A percentile compares a stretch with the other conserved stretches of the same genome.
These are phyloP conservation scores for Mus spretus DNA, from an alignment of 2,797 vertebrate genomes.

Conservation along the genomic window DNA sequence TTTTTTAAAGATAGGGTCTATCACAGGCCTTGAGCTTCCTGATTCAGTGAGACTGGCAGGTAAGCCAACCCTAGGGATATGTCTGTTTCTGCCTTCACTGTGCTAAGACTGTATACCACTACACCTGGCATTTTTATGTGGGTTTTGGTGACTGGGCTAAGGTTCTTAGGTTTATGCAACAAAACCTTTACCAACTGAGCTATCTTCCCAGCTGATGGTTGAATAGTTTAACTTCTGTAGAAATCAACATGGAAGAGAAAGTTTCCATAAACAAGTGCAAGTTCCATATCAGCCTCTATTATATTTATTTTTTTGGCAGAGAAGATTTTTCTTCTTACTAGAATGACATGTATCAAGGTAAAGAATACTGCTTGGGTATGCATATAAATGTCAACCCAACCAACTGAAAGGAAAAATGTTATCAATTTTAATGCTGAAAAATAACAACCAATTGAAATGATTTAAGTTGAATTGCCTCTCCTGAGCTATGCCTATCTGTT, in stretches of 20 bases:
- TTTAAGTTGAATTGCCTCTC: background rate
- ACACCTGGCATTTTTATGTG: background rate
- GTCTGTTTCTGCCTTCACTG: background rate
- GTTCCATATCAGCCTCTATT: background rate
- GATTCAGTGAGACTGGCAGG: background rate
- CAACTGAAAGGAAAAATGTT: background rate
- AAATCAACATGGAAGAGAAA: slow-evolving; percentile 21
- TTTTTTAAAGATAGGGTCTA: background rate
- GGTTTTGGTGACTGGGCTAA: background rate
- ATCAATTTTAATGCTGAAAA: slow-evolving; percentile 40
- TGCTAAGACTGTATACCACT: background rate
- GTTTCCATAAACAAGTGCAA: background rate
- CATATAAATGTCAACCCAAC: background rate
- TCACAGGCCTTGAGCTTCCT: background rate
- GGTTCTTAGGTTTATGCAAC: background rate
- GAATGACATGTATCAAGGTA: slow-evolving; percentile 1
- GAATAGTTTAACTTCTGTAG: slow-evolving; percentile 13
- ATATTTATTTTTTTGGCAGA: slow-evolving; percentile 5
- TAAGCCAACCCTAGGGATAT: background rate
- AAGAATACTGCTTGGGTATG: slow-evolving; percentile 16
- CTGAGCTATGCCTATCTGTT: slow-evolving; percentile 50
- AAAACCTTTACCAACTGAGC: background rate
- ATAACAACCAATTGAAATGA: background rate
- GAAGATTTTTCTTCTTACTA: slow-evolving; percentile 57
- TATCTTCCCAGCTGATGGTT: background rate